Base-by-base conservation (phyloP, 2,888 invertebrate species). In the Cheilosia pagana region DNA sequence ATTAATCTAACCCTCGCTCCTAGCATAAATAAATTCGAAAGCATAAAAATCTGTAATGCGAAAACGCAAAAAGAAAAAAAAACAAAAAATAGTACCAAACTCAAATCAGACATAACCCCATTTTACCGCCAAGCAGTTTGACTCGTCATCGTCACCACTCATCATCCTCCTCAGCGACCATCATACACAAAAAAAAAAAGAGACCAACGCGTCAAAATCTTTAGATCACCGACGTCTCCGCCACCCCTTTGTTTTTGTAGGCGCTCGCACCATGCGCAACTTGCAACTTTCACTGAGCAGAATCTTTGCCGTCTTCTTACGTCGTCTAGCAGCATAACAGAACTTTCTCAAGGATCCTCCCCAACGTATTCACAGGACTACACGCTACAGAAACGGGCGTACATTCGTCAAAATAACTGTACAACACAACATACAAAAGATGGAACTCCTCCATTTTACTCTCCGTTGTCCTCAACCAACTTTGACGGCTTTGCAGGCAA, bases 41-140 rank as follows among this genome's bases (percentile, higher is more conserved):
- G 19, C n/a, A 45, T 19, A 48, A 19, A 3, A 45, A 48, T 2
- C 19, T 16, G n/a, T n/a, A n/a, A 28, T 25, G 10, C 35, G 35
- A 57, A n/a, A n/a, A n/a, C n/a, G 50, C 16, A 8, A 43, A 28
- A n/a, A n/a, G n/a, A n/a, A n/a, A n/a, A n/a, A n/a, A n/a, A n/a
- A n/a, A n/a, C n/a, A n/a, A n/a, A n/a, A n/a, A n/a, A n/a, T n/a
- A n/a, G n/a, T n/a, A n/a, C n/a, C n/a, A n/a, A n/a, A 45, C 19
- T 21, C 3, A 28, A 25, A 41, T 59, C 45, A 10, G 45, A 57
- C 74, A 75, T 85, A 79, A 85, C 78, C 83, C 52, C 65, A 79
- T 70, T 85, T 85, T 79, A 59, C 74, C 83, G 79, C 79, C 79
- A 85, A 85, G 48, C 63, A 65, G n/a, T 77, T 78, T 57, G 21